Conservation (phyloP, 2,113 vertebrate species). For the Plestiodon gilberti region DNA sequence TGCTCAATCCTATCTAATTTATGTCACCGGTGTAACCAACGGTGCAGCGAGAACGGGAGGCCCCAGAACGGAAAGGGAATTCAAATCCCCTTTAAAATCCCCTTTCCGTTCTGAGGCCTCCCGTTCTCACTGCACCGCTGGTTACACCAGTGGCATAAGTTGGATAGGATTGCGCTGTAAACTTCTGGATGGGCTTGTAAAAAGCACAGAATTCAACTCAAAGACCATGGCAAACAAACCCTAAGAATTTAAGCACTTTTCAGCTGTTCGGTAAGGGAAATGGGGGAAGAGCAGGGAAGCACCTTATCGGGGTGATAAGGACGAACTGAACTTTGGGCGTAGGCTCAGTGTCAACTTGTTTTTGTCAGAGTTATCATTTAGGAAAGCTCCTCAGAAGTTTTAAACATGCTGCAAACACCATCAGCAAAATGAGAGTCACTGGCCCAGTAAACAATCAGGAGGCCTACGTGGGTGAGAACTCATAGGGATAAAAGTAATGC, state of each 20-base stretch:
- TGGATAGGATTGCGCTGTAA: too few species aligned
- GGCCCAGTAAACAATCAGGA: background rate
- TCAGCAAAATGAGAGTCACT: background rate
- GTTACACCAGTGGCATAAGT: too few species aligned
- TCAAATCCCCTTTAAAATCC: too few species aligned
- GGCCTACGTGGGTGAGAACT: background rate
- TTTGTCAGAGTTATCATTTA: background rate
- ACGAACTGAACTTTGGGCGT: background rate
- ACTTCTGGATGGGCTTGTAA: background rate
- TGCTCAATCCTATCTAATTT: too few species aligned
- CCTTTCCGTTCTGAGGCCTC: too few species aligned
- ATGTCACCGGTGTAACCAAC: too few species aligned
- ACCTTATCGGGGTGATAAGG: background rate
- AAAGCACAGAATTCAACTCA: background rate
- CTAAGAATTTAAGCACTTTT: background rate
- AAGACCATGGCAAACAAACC: background rate
- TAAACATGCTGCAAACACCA: accelerated
- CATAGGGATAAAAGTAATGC: background rate
- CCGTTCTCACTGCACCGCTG: too few species aligned
- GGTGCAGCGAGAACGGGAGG: too few species aligned
- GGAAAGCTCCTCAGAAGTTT: background rate
- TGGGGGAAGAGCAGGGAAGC: too few species aligned
- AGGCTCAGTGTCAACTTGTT: background rate
- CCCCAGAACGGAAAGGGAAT: too few species aligned
- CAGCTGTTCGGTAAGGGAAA: background rate